Percentiles rank a stretch among this genome's conserved stretches.
These are phyloP conservation scores for Antitype chi DNA, from an alignment of 2,888 invertebrate species.

Conservation along the genomic window DNA sequence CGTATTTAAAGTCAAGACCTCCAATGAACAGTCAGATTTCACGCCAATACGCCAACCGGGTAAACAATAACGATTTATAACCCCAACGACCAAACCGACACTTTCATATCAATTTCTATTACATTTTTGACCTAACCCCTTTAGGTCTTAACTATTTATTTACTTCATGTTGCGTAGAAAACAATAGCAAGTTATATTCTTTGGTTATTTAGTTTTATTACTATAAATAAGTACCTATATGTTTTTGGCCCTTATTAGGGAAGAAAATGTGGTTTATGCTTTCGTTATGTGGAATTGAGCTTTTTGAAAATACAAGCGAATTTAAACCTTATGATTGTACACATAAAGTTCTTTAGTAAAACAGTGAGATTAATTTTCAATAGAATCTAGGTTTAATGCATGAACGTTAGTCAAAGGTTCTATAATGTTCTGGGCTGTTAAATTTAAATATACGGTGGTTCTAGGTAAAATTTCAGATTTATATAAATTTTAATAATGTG, in stretches of 20 bases:
- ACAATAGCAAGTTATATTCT: conserved; percentile 53
- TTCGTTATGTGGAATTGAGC: neutral
- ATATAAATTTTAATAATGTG: neutral
- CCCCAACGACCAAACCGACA: conserved; percentile 49
- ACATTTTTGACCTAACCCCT: conserved; percentile 34
- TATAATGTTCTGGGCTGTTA: neutral
- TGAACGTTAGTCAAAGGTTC: conserved; percentile 10
- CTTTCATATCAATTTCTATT: conserved; percentile 57
- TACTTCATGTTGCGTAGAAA: conserved; percentile 23
- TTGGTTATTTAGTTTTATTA: conserved; percentile 56
- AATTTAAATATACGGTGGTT: conserved; percentile 12
- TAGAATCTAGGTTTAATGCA: neutral
- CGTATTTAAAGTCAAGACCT: conserved; percentile 49
- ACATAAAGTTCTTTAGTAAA: conserved; percentile 2
- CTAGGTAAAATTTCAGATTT: neutral
- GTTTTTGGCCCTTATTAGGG: conserved; percentile 46
- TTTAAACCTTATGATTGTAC: rapidly evolving
- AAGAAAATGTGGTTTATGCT: conserved; percentile 27
- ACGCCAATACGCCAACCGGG: conserved; percentile 75
- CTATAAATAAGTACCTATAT: conserved; percentile 46
- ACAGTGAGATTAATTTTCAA: neutral
- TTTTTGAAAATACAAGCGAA: conserved; percentile 9
- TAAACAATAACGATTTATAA: conserved; percentile 67
- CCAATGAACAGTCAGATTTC: conserved; percentile 72
- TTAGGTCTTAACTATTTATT: conserved; percentile 35